Evolutionary conservation across 2,113 vertebrate species (phyloP).

Genomic region (Lates calcarifer): DNA sequence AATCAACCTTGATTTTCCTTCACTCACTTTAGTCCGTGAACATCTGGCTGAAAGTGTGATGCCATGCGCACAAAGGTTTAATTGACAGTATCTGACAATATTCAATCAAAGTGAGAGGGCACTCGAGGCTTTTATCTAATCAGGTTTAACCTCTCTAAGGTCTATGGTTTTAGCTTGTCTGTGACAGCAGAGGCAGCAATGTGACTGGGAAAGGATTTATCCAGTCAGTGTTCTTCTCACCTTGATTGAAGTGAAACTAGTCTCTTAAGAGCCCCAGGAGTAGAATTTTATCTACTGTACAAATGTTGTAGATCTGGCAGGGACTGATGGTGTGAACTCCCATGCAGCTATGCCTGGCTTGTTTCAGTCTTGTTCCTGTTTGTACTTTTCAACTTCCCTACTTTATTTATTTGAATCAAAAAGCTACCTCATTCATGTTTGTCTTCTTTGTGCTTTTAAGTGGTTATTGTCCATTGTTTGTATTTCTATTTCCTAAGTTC

Average conservation of each 20-base stretch:
- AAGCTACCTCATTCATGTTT: no score
- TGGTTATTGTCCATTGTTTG: neutral
- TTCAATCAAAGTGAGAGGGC: constrained; percentile 7
- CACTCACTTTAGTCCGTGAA: constrained; percentile 20
- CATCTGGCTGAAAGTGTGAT: constrained; percentile 35
- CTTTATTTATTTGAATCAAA: neutral
- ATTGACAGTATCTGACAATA: constrained; percentile 23
- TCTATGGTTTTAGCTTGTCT: neutral
- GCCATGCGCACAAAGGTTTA: neutral
- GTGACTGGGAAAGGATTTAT: neutral
- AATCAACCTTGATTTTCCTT: constrained; percentile 58
- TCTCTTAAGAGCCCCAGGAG: no score
- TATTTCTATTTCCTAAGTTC: neutral
- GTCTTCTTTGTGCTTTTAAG: neutral
- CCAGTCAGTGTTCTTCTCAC: neutral
- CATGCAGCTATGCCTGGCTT: neutral
- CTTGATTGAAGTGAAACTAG: neutral
- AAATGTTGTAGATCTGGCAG: neutral
- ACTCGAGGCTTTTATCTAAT: constrained; percentile 28
- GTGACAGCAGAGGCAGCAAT: neutral
- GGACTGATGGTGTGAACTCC: neutral
- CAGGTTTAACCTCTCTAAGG: neutral
- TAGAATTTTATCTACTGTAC: neutral
- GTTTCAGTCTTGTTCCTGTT: constrained; percentile 42
- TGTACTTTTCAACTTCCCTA: constrained; percentile 38